Conservation (phyloP, 30 jellyfish, hydroid and myxozoan genomes). For the Hydra vulgaris region DNA sequence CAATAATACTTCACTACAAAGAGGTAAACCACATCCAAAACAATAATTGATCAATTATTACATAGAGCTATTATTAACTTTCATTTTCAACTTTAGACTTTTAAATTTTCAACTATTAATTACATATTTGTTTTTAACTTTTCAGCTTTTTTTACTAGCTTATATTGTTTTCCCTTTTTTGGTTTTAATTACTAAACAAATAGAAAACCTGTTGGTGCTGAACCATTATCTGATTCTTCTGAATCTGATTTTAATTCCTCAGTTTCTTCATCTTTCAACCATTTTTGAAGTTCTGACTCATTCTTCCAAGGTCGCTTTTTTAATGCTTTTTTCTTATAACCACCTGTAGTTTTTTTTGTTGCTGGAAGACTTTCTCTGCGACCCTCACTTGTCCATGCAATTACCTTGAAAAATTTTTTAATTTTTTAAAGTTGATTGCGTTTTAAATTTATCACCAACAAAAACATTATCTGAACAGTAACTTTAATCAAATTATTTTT, state of each 20-base stretch:
- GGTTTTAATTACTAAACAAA: no score
- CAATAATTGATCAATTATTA: no score
- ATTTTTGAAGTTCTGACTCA: conserved; percentile 40
- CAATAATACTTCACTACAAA: no score
- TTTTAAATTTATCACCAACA: neutral
- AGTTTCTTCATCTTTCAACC: conserved; percentile 37
- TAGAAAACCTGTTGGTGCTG: neutral
- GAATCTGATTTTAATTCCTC: conserved; percentile 2
- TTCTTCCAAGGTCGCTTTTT: conserved; percentile 59
- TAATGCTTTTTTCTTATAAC: conserved; percentile 3
- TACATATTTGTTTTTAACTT: no score
- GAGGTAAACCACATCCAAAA: no score
- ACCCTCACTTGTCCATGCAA: conserved; percentile 91
- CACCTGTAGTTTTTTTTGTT: conserved; percentile 37
- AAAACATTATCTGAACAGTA: no score
- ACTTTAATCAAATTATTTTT: neutral
- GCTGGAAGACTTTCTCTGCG: conserved; percentile 67
- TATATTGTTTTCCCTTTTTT: no score
- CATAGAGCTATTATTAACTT: no score
- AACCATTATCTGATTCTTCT: neutral
- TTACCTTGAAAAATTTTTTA: conserved; percentile 36
- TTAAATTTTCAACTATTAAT: no score
- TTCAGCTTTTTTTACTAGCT: no score
- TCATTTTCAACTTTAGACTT: no score
- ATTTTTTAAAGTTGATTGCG: neutral